Conservation (phyloP, 2,113 vertebrate species). For the Ginglymostoma cirratum region DNA sequence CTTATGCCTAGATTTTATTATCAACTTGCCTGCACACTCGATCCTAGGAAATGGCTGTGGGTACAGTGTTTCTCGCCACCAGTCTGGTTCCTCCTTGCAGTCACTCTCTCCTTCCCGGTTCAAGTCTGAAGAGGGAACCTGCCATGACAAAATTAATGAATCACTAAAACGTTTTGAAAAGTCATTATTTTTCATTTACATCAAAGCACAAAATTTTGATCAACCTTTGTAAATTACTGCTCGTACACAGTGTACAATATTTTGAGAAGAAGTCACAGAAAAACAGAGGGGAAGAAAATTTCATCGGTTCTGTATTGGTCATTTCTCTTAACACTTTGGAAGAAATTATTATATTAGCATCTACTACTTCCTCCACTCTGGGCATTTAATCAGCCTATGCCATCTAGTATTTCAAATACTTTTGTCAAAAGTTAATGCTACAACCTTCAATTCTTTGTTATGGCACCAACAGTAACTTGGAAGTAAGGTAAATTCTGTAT, state of each 20-base stretch:
- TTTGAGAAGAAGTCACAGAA: background rate
- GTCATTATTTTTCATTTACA: background rate
- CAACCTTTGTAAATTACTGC: background rate
- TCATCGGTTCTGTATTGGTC: background rate
- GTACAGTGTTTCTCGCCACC: slow-evolving; percentile 93
- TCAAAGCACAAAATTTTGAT: background rate
- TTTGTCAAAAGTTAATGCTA: background rate
- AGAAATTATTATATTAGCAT: background rate
- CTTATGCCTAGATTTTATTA: background rate
- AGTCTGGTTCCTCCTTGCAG: slow-evolving; percentile 80
- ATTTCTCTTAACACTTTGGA: background rate
- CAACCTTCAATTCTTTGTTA: background rate
- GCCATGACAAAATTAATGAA: slow-evolving; percentile 49
- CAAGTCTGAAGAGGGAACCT: slow-evolving; percentile 73
- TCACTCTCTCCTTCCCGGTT: slow-evolving; percentile 67
- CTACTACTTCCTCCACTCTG: background rate
- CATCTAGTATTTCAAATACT: background rate
- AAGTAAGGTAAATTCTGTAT: background rate
- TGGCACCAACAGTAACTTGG: background rate
- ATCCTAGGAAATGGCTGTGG: slow-evolving; percentile 81
- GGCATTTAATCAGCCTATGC: background rate
- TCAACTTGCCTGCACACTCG: slow-evolving; percentile 77
- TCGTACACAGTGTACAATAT: background rate
- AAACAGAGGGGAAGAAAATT: background rate
- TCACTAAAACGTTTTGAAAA: slow-evolving; percentile 40